These are phyloP conservation scores for Pionites leucogaster DNA, from an alignment of 2,113 vertebrate genomes.

Conservation along the genomic window DNA sequence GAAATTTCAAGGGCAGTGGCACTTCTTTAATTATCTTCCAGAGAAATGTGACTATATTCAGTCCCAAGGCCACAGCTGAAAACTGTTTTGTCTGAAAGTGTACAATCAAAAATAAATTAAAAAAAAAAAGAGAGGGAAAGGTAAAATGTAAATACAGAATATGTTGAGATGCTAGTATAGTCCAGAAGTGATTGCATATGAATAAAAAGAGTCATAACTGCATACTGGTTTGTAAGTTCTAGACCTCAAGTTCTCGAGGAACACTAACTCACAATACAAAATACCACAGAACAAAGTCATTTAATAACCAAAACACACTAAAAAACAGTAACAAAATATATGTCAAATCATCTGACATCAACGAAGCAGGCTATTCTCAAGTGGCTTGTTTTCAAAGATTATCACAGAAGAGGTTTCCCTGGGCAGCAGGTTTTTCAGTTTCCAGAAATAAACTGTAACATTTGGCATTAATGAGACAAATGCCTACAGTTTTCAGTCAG, in stretches of 20 bases:
- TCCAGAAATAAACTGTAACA: constrained; percentile 52
- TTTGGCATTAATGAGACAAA: constrained; percentile 59
- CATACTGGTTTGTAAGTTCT: neutral
- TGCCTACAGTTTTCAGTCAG: constrained; percentile 44
- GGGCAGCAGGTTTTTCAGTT: constrained; percentile 2
- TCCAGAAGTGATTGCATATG: neutral
- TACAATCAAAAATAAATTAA: neutral
- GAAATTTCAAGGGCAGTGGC: neutral
- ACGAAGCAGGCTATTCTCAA: neutral
- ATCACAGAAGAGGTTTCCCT: constrained; percentile 17
- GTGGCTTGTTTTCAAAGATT: constrained; percentile 31
- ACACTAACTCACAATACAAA: neutral
- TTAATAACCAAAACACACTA: neutral
- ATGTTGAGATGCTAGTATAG: neutral
- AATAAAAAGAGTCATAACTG: neutral
- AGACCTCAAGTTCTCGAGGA: neutral
- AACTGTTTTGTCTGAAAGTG: neutral
- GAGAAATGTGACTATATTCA: neutral
- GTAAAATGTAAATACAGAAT: neutral
- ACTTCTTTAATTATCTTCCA: neutral
- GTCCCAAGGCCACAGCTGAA: neutral
- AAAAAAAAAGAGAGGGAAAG: neutral
- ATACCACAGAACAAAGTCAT: neutral
- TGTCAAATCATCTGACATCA: neutral
- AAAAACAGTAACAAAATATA: neutral